Evolutionary conservation across 2,888 invertebrate species (phyloP).

Genomic region (Tipula confusa): DNA sequence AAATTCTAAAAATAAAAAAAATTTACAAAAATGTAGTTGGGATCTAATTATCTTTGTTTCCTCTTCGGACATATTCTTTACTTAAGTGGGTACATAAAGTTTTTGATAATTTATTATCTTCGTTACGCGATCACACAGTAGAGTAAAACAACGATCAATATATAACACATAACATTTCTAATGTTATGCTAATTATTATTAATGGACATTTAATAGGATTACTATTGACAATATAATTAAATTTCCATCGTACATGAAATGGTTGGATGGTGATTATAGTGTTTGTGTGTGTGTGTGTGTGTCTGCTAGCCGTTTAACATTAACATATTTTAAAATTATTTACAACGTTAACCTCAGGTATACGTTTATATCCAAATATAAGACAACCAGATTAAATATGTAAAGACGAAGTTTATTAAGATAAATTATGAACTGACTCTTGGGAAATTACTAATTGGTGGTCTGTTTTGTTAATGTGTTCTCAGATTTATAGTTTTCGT

Average conservation of each 20-base stretch:
- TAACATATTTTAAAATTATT: not conserved
- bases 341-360: not conserved
- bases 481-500: not conserved
- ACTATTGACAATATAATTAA: conserved; percentile 4
- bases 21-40: not conserved
- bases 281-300: not conserved
- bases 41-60: not conserved
- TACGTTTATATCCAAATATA: not conserved
- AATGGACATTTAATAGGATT: not conserved
- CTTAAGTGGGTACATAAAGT: not conserved
- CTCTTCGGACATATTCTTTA: not conserved
- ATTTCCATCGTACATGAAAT: not conserved
- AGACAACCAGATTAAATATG: not conserved
- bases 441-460: not conserved
- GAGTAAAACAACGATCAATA: not conserved
- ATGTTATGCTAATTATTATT: not conserved
- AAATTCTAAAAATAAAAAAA: not conserved
- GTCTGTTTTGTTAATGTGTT: not conserved
- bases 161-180: not conserved
- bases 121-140: not conserved
- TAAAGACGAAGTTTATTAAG: not conserved
- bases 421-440: not conserved
- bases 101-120: not conserved
- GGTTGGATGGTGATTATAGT: not conserved
- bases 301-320: not conserved